A percentile compares a stretch with the other conserved stretches of the same genome.
These are phyloP conservation scores for Fukomys damarensis DNA, from an alignment of 2,113 vertebrate genomes.

Conservation along the genomic window DNA sequence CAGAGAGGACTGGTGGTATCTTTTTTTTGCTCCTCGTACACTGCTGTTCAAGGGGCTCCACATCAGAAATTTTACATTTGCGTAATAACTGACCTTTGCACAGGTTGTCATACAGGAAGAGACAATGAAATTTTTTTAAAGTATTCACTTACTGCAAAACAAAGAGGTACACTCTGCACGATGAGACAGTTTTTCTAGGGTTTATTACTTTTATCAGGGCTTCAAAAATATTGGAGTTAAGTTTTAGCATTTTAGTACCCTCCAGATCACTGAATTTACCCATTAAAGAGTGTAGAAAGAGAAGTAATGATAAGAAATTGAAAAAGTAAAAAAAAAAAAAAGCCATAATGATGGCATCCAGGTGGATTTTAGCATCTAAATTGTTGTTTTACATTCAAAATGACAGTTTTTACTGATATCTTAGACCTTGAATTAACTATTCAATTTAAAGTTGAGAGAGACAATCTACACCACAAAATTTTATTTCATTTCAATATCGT, in stretches of 20 bases:
- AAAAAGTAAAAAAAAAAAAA: background rate
- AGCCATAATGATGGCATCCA: background rate
- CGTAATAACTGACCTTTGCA: slow-evolving; percentile 1
- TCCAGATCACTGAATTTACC: background rate
- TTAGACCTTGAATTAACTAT: background rate
- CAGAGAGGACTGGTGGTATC: too few relatives aligned
- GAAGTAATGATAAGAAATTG: background rate
- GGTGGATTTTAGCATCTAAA: background rate
- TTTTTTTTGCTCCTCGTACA: background rate
- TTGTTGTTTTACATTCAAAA: background rate
- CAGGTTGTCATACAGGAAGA: background rate
- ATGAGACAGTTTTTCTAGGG: background rate
- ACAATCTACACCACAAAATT: background rate
- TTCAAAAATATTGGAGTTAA: slow-evolving; percentile 16
- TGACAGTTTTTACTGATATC: background rate
- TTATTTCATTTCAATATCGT: background rate
- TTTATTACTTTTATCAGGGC: background rate
- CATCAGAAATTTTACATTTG: background rate
- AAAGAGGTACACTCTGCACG: background rate
- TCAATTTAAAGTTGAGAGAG: background rate
- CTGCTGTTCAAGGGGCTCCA: background rate
- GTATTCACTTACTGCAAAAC: background rate
- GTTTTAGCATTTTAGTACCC: background rate
- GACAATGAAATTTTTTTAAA: background rate
- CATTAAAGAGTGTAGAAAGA: background rate